Conservation (phyloP, 1,140 invertebrate genomes). For the Trinorchestia longiramus region DNA sequence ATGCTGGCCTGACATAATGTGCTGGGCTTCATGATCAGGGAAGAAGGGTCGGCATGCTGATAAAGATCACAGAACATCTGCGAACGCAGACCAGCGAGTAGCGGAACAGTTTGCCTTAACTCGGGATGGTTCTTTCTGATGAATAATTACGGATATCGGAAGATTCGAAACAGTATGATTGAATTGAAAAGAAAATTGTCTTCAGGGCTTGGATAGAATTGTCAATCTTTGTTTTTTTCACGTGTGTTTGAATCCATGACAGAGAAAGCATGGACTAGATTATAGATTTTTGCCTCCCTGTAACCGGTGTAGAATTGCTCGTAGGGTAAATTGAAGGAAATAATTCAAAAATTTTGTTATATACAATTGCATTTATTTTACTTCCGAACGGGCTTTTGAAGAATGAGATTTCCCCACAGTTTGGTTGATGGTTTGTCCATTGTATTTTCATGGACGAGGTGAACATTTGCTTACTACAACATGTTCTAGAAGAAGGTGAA, state of each 20-base stretch:
- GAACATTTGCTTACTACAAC: no score
- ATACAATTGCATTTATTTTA: no score
- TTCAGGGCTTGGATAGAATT: neutral
- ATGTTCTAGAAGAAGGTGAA: no score
- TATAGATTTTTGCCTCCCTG: neutral
- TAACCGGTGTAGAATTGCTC: no score
- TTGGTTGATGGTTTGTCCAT: no score
- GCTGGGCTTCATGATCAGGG: neutral
- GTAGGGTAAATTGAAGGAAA: no score
- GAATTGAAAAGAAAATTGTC: neutral
- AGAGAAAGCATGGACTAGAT: neutral
- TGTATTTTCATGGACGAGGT: no score
- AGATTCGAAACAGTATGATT: neutral
- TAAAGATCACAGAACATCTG: slow-evolving; percentile 7
- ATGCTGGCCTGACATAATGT: neutral
- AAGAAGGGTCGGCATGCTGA: neutral
- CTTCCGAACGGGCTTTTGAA: no score
- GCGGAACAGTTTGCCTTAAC: neutral
- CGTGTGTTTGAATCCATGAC: neutral
- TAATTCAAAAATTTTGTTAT: no score
- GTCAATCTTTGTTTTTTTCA: neutral
- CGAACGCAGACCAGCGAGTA: neutral
- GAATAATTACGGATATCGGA: neutral
- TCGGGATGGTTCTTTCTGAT: neutral
- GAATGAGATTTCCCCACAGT: no score